These are phyloP conservation scores for Lottia gigantea DNA, from an alignment of 2,888 invertebrate species.

Conservation along the genomic window DNA sequence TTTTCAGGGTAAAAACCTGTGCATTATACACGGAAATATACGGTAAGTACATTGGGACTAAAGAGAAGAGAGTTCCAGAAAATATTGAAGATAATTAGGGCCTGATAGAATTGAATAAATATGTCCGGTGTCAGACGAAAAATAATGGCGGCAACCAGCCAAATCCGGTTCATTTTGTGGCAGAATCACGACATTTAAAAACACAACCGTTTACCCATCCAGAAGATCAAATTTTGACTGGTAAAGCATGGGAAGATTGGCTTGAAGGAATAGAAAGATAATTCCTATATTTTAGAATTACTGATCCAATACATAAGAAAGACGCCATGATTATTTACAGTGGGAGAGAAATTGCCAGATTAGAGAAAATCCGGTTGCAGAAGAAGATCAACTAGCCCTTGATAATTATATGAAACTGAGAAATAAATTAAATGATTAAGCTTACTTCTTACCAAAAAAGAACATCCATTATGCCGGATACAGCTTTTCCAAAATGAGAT, in stretches of 20 bases:
- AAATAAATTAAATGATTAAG: slow-evolving; percentile 24
- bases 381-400: neutral
- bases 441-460: slow-evolving; percentile 22
- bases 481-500: too few relatives aligned
- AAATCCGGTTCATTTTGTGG: neutral
- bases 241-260: slow-evolving; percentile 24
- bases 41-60: too few relatives aligned
- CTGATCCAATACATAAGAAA: slow-evolving; percentile 18
- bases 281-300: slow-evolving; percentile 23
- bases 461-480: slow-evolving; percentile 8
- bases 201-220: slow-evolving; percentile 21
- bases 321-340: slow-evolving; percentile 24
- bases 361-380: slow-evolving; percentile 16
- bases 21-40: too few relatives aligned
- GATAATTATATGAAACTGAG: slow-evolving; percentile 21
- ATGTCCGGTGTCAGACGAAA: neutral
- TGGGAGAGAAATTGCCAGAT: slow-evolving; percentile 20
- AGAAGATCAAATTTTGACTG: too few relatives aligned
- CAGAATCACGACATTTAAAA: slow-evolving; percentile 17
- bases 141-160: too few relatives aligned
- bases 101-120: too few relatives aligned
- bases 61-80: too few relatives aligned
- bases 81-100: too few relatives aligned
- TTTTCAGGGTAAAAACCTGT: too few relatives aligned
- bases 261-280: slow-evolving; percentile 25